A percentile compares a stretch with the other conserved stretches of the same genome.
These are phyloP conservation scores for Elegia similella DNA, from an alignment of 2,888 invertebrate species.

Conservation along the genomic window DNA sequence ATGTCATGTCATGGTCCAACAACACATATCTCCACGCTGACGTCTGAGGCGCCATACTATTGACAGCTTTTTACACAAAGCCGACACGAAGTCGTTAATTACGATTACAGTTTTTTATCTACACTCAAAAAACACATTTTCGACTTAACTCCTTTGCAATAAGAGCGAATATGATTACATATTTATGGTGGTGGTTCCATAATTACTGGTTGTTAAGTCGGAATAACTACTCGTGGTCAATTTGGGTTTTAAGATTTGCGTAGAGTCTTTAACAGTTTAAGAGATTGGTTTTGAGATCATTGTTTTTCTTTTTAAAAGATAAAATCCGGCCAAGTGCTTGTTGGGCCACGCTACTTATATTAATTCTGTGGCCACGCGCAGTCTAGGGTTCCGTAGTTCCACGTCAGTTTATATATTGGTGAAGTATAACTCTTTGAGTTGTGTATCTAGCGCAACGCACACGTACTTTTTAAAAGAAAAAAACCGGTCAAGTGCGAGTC, in stretches of 20 bases:
- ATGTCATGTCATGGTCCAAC: not conserved
- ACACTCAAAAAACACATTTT: not conserved
- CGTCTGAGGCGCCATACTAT: slow-evolving; percentile 49
- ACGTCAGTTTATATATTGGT: no score
- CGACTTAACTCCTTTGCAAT: slow-evolving; percentile 7
- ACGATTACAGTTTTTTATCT: slow-evolving; percentile 24
- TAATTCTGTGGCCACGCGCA: no score
- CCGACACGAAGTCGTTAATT: slow-evolving; percentile 50
- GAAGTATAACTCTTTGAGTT: no score
- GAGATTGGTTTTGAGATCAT: slow-evolving; percentile 9
- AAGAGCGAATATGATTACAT: slow-evolving; percentile 19
- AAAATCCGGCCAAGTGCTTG: no score
- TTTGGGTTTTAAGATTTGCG: slow-evolving; percentile 42
- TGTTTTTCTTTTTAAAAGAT: not conserved
- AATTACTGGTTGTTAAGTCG: slow-evolving; percentile 47
- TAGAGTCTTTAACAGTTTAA: slow-evolving; percentile 21
- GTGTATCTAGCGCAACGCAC: no score
- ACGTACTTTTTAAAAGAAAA: no score
- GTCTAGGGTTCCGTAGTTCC: no score
- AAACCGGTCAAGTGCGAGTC: no score
- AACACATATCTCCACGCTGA: slow-evolving; percentile 14
- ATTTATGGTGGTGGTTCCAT: slow-evolving; percentile 27
- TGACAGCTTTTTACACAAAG: slow-evolving; percentile 44
- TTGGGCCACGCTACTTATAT: no score
- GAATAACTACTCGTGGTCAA: slow-evolving; percentile 43